These are phyloP conservation scores for Criorhina ranunculi DNA, from an alignment of 2,888 invertebrate species.

Conservation along the genomic window DNA sequence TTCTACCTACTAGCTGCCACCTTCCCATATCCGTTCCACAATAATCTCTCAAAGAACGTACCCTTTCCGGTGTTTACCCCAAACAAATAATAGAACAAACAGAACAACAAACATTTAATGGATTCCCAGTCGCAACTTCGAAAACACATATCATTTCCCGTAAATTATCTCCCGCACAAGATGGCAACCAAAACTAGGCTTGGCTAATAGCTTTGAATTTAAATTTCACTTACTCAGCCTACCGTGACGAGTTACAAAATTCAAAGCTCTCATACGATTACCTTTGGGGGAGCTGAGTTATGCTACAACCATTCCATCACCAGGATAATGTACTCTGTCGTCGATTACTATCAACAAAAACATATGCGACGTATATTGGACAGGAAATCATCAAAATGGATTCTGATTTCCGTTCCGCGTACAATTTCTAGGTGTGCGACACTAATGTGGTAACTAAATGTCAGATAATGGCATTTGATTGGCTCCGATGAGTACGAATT, in stretches of 20 bases:
- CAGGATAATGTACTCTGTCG: conserved; percentile 1
- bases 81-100: conserved; percentile 16
- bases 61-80: conserved; percentile 58
- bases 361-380: conserved; percentile 43
- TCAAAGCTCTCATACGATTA: neutral
- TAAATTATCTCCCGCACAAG: conserved; percentile 23
- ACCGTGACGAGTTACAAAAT: conserved; percentile 38
- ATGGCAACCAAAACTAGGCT: conserved; percentile 45
- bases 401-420: conserved; percentile 56
- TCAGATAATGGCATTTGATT: conserved; percentile 68
- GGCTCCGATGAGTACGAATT: conserved; percentile 52
- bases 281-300: too few species aligned
- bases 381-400: conserved; percentile 57
- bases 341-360: conserved; percentile 16
- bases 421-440: conserved; percentile 56
- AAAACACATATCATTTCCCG: conserved; percentile 39
- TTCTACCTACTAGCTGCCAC: neutral
- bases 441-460: conserved; percentile 44
- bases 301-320: neutral
- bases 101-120: conserved; percentile 27
- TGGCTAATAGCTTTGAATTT: conserved; percentile 49
- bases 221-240: conserved; percentile 42
- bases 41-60: conserved; percentile 12
- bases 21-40: conserved; percentile 8
- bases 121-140: conserved; percentile 7